Evolutionary conservation across 2,113 vertebrate species (phyloP), one percentile per base, ranked within the genome.

Genomic region (Calyptomena viridis): DNA sequence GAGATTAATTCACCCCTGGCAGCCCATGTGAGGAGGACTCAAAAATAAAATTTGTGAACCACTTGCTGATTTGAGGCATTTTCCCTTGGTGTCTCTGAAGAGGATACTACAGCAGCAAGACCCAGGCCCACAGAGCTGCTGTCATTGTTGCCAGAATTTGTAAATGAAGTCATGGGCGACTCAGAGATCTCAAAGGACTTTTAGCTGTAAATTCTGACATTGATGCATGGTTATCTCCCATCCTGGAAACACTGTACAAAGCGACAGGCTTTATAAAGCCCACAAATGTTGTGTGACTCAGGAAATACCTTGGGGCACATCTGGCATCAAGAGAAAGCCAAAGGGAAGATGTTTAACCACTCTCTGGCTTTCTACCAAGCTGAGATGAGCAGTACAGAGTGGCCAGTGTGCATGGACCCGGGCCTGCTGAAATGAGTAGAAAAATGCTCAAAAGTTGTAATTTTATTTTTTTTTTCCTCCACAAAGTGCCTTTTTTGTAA

Each of bases 321-420:
- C 80, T 94, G 89, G 92, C 64, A 90, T 67, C 0, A 3, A 81
- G 64, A 62, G 64, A 59, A 93, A 94, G 72, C 56, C 47, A 71
- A 84, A 71, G 73, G 47, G 68, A 92, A 93, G 86, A 84, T 81
- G 33, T 79, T 89, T 84, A 91, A 89, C 84, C 87, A 85, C 82
- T 79, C 74, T 30, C 84, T 91, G 95, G 62, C 84, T 84, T 84
- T 68, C 73, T 78, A 37, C 80, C 93, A 87, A 81, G 56, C 64
- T 84, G 56, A 67, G 83, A 81, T 66, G 60, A 93, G 52, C 56
- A 63, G 50, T 21, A 84, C 76, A 90, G 47, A 93, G 64, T 71
- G 55, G 23, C 69, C 80, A 93, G 56, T 89, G 80, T 97, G 49
- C 62, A n/a, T 59, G 71, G 62, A 49, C 67, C 28, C 22, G 64